Evolutionary conservation across 2,888 invertebrate species (phyloP).

Genomic region (Acholoe squamosa): DNA sequence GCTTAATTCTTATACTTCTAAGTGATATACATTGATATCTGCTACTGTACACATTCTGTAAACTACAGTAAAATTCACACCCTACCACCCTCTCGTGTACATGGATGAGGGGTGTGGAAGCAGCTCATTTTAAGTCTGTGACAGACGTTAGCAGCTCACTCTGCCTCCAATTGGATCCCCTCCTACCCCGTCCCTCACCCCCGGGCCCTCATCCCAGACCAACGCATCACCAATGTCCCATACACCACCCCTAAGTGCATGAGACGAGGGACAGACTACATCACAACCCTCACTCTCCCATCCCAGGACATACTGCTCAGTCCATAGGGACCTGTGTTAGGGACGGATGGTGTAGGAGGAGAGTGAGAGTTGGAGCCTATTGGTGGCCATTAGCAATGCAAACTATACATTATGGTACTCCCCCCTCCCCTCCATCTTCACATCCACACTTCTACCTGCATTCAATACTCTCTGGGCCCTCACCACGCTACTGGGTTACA

Average conservation of each 20-base stretch:
- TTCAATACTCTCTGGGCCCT: background rate
- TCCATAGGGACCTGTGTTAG: background rate
- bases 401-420: background rate
- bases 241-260: conserved; percentile 17
- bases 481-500: too few species aligned
- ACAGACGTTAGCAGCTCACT: too few species aligned
- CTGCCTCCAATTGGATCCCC: too few species aligned
- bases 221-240: background rate
- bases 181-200: too few species aligned
- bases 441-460: background rate
- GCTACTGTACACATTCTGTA: too few species aligned
- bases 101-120: too few species aligned
- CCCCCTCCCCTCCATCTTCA: too few species aligned
- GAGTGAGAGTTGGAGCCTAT: background rate
- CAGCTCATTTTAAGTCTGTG: too few species aligned
- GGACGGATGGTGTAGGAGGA: background rate
- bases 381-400: conserved; percentile 1
- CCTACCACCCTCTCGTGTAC: too few species aligned
- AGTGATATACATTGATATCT: too few species aligned
- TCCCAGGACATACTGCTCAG: background rate
- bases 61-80: too few species aligned
- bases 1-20: too few species aligned
- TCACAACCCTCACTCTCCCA: background rate
- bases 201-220: background rate
- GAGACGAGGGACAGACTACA: background rate